Evolutionary conservation across 2,113 vertebrate species (phyloP), one percentile per base, ranked within the genome.

Genomic region (Notiomystis cincta): DNA sequence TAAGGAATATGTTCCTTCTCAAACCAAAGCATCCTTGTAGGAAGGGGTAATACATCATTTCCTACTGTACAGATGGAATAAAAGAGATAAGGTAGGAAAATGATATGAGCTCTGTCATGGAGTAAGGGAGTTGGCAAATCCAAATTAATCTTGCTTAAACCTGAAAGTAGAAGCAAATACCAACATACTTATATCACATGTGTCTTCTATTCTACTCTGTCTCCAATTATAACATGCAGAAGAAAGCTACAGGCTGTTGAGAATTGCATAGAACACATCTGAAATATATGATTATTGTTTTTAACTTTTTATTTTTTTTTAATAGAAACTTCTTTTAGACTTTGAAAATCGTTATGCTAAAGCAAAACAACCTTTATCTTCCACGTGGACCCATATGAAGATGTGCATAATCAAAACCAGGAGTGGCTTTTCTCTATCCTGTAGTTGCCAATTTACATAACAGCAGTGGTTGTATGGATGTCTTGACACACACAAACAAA

Each of bases 231-330:
- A 72, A 12, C 9, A 53, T 64, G 15, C 30, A 73, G 54, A 78
- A 61, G 37, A 67, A 89, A 91, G 19, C 24, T 66, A 18, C 10
- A 56, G 15, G 19, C 15, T 61, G 3, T 60, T 82, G 15, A 51
- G 44, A 82, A 53, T 19, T 31, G 11, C 0, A 0, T 31, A 45
- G 23, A 82, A 20, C 27, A 48, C 7, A 37, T 14, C 17, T 72
- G 40, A 18, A 70, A 57, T 50, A 56, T 15, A 6, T 9, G 6
- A 40, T 54, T 30, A 6, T 27, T 50, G 6, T 3, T 81, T 64
- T 51, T 14, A 66, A 13, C 4, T 24, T 69, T 69, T 79, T 45
- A 71, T 70, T 81, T 44, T 62, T 45, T 53, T 77, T 33, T 13
- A n/a, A 22, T 19, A 6, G 24, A 38, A 17, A 20, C 11, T 71